Evolutionary conservation across 2,797 vertebrate genomes (phyloP).

Genomic region (Hydrocynus forskahlii): DNA sequence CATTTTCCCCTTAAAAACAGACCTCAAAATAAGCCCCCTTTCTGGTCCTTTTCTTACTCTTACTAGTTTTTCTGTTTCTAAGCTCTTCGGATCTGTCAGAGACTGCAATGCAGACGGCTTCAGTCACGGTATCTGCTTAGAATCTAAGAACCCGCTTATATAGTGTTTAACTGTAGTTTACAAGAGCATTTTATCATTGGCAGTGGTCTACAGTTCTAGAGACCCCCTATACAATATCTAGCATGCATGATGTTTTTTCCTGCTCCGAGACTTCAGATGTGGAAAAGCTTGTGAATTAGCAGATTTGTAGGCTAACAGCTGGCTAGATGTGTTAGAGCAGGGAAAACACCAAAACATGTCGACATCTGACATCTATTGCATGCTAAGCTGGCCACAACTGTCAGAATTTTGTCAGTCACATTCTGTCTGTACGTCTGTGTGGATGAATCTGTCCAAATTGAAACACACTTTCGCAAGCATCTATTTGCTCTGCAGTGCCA

Average conservation of each 20-base stretch:
- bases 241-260: neutral
- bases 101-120: slow-evolving; percentile 15
- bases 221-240: neutral
- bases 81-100: too few species aligned
- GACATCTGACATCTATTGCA: too few species aligned
- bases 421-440: too few species aligned
- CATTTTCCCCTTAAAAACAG: neutral
- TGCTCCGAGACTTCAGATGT: neutral
- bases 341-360: neutral
- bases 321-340: neutral
- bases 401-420: too few species aligned
- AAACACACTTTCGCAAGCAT: too few species aligned
- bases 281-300: neutral
- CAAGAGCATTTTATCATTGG: neutral
- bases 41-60: neutral
- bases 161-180: neutral
- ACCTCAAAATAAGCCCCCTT: neutral
- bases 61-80: neutral
- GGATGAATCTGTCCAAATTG: too few species aligned
- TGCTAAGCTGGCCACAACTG: too few species aligned
- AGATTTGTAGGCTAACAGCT: neutral
- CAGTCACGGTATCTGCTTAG: neutral
- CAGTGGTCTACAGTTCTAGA: neutral
- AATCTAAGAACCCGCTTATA: slow-evolving; percentile 6
- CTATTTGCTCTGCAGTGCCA: too few species aligned